Evolutionary conservation across 1,140 invertebrate genomes (phyloP), one percentile per base, ranked within the genome.

Genomic region (Pseudomyrmex pallidus): DNA sequence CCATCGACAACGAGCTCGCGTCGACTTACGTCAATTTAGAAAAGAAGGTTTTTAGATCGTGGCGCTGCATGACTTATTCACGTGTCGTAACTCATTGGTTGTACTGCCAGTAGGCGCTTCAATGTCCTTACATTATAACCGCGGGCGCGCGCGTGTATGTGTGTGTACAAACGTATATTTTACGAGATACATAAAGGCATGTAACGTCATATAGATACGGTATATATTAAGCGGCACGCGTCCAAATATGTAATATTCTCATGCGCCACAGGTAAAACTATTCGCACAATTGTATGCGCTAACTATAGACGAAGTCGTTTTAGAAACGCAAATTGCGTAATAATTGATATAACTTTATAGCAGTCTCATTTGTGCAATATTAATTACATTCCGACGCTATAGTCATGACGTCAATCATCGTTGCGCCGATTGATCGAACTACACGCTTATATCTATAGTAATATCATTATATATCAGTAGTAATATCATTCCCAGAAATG

Each of bases 401-500:
- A 82, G 67, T 52, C 70, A n/a, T 84, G 85, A 87, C 85, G 85
- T 74, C 85, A 80, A 77, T 73, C 86, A 78, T 87, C 76, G 66
- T 46, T 62, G 63, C 66, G 61, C 46, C 63, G 74, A 63, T 52
- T 82, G 84, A 87, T 85, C 83, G 86, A 87, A 78, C 85, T 87
- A 87, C 76, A 63, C 67, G 70, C 48, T 87, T 73, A 77, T 20
- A 20, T 10, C 7, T 17, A 17, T 9, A 48, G 5, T 7, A 35
- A 35, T 35, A 35, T 35, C 35, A 7, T 35, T 67, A 62, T 48
- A 67, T 66, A n/a, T 64, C 10, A 44, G 35, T 57, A 63, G 50
- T 70, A 50, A 84, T 82, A 67, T 70, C 52, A 54, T 70, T 70
- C 56, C 54, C 25, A 67, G 66, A 87, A 62, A 78, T 56, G 66